Conservation (phyloP, 2,113 vertebrate genomes). For the Irena cyanogastra region DNA sequence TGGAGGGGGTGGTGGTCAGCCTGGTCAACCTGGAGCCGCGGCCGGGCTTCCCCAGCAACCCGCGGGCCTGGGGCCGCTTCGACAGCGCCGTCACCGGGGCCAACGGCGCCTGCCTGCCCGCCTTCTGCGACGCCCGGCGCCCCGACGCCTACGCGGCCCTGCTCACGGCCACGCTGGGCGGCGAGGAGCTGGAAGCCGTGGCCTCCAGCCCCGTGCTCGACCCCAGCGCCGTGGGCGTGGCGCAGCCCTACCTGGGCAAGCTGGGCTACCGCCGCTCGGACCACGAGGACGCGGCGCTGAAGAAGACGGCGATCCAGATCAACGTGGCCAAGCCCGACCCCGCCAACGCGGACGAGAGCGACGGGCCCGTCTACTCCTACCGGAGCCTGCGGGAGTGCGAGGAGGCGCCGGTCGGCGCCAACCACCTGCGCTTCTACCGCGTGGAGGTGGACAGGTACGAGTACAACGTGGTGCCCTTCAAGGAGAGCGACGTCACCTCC, state of each 20-base stretch:
- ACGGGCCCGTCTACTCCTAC: conserved; percentile 91
- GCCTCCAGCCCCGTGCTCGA: conserved; percentile 85
- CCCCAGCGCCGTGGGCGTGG: conserved; percentile 83
- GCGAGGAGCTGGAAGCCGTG: conserved; percentile 92
- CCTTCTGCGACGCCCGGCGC: conserved; percentile 85
- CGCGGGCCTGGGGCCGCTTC: conserved; percentile 93
- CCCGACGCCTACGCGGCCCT: conserved; percentile 90
- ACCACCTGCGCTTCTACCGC: conserved; percentile 93
- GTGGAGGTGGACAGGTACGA: conserved; percentile 95
- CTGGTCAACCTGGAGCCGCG: conserved; percentile 91
- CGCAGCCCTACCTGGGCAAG: conserved; percentile 88
- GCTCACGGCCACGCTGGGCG: conserved; percentile 86
- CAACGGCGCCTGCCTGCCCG: conserved; percentile 93
- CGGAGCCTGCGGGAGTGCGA: conserved; percentile 84
- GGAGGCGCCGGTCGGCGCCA: conserved; percentile 79
- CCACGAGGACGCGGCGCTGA: conserved; percentile 83
- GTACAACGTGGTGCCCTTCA: conserved; percentile 94
- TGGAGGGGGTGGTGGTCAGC: conserved; percentile 89
- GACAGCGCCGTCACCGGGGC: conserved; percentile 92
- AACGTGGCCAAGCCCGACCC: conserved; percentile 90
- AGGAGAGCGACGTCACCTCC: conserved; percentile 85
- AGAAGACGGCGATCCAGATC: conserved; percentile 90
- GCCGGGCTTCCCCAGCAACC: conserved; percentile 87
- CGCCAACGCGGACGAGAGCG: conserved; percentile 81
- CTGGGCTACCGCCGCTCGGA: conserved; percentile 87